phyloP scores from a whole-genome alignment of 2,113 vertebrate genomes.

The Rallus limicola region DNA sequence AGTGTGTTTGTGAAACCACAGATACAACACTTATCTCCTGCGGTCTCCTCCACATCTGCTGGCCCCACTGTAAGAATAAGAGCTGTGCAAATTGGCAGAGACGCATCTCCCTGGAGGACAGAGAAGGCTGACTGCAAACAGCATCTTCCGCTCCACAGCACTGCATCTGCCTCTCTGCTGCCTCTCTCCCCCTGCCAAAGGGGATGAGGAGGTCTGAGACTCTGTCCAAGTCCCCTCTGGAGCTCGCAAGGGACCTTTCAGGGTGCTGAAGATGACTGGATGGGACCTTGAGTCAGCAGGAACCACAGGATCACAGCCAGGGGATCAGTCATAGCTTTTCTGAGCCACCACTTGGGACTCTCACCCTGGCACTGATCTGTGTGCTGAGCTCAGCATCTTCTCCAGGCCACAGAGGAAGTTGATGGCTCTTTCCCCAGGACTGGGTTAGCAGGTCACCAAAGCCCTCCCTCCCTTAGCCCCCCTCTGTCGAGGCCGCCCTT shows the following conservation, averaged over 20 bases:
- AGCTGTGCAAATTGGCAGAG: not conserved
- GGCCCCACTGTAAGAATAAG: not conserved
- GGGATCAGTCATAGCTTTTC: not conserved
- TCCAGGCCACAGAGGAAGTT: not conserved
- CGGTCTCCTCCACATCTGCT: not conserved
- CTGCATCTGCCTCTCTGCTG: fast-evolving
- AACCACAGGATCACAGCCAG: not conserved
- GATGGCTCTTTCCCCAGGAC: not conserved
- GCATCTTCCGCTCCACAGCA: fast-evolving
- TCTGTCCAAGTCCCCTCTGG: not conserved
- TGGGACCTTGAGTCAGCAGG: not conserved
- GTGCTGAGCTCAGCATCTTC: not conserved
- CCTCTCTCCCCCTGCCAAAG: fast-evolving
- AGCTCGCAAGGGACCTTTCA: not conserved
- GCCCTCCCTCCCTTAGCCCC: not conserved
- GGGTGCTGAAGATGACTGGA: not conserved
- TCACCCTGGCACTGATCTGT: not conserved
- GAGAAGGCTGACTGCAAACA: not conserved
- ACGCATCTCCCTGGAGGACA: not conserved
- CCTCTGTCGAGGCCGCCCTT: not conserved
- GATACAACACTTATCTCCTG: not conserved
- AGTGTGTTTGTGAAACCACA: not conserved
- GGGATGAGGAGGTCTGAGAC: not conserved
- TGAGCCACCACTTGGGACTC: not conserved
- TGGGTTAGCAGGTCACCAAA: not conserved